Conservation (phyloP, 2,888 invertebrate species). For the Drosophila bunnanda region DNA sequence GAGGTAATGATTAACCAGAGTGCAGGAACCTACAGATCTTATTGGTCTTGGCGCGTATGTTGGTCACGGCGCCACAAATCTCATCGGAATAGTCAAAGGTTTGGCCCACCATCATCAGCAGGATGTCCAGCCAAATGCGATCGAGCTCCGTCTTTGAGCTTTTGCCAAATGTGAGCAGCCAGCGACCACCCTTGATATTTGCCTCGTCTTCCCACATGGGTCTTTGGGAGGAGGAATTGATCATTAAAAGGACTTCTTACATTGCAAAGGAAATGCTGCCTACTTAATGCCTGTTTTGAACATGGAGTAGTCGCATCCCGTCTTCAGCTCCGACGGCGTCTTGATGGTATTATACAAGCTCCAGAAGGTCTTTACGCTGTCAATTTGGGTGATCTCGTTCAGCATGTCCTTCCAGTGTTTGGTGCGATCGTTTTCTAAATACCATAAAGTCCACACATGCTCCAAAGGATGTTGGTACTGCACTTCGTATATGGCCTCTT, state of each 20-base stretch:
- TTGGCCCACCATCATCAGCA: constrained; percentile 73
- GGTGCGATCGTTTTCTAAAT: constrained; percentile 68
- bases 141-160: constrained; percentile 57
- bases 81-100: constrained; percentile 63
- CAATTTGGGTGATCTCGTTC: constrained; percentile 68
- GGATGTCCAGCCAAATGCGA: constrained; percentile 67
- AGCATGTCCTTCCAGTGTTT: constrained; percentile 74
- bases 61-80: constrained; percentile 69
- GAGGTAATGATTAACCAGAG: constrained; percentile 13
- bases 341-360: constrained; percentile 74
- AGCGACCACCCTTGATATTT: constrained; percentile 68
- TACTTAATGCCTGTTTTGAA: constrained; percentile 69
- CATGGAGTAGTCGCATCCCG: constrained; percentile 70
- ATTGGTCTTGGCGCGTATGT: constrained; percentile 82
- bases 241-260: background rate
- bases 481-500: constrained; percentile 33
- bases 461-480: constrained; percentile 70
- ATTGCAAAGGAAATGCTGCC: background rate
- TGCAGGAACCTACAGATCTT: constrained; percentile 59
- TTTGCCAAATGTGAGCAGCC: constrained; percentile 62
- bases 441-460: constrained; percentile 71
- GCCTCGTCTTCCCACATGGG: constrained; percentile 73
- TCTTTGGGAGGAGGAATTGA: constrained; percentile 67
- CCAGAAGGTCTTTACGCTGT: constrained; percentile 73
- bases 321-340: constrained; percentile 65